A percentile compares a stretch with the other conserved stretches of the same genome.
Evolutionary conservation across 2,888 invertebrate genomes (phyloP).

Genomic region (Drosophila barbarae): DNA sequence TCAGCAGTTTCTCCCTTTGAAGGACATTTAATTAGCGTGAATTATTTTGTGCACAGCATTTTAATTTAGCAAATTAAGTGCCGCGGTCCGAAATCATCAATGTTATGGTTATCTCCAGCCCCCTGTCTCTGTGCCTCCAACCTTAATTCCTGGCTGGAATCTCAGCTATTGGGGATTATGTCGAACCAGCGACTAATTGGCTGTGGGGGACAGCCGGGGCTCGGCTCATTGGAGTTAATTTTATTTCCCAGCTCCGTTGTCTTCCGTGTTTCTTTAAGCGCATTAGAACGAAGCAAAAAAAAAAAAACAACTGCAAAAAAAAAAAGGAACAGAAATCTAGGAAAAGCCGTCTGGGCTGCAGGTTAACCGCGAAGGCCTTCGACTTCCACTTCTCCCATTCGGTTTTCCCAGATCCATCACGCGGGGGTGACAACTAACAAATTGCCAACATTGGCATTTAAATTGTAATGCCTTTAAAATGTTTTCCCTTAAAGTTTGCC

Average conservation of each 20-base stretch:
- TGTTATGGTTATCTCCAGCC: background rate
- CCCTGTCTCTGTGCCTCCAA: background rate
- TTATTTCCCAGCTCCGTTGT: slow-evolving; percentile 21
- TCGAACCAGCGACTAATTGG: slow-evolving; percentile 54
- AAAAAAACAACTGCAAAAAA: background rate
- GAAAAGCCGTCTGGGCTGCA: slow-evolving; percentile 14
- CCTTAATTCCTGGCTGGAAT: slow-evolving; percentile 37
- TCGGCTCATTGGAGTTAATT: slow-evolving; percentile 43
- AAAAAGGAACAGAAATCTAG: background rate
- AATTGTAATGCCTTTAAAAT: slow-evolving; percentile 64
- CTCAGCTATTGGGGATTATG: slow-evolving; percentile 70
- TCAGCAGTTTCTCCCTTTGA: slow-evolving; percentile 38
- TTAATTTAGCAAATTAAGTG: slow-evolving; percentile 70
- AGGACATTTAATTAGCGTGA: slow-evolving; percentile 69
- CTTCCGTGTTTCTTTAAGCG: slow-evolving; percentile 51
- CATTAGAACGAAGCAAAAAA: slow-evolving; percentile 48
- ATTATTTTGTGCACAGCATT: slow-evolving; percentile 60
- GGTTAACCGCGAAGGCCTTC: slow-evolving; percentile 63
- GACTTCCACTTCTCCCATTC: background rate
- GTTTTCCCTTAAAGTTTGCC: slow-evolving; percentile 53
- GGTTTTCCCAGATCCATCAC: background rate
- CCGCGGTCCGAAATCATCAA: slow-evolving; percentile 23
- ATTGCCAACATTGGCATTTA: slow-evolving; percentile 72
- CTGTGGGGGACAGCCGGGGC: slow-evolving; percentile 4
- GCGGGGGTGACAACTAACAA: slow-evolving; percentile 63